Evolutionary conservation across 2,888 invertebrate species (phyloP).

Genomic region (Bimastos eiseni): DNA sequence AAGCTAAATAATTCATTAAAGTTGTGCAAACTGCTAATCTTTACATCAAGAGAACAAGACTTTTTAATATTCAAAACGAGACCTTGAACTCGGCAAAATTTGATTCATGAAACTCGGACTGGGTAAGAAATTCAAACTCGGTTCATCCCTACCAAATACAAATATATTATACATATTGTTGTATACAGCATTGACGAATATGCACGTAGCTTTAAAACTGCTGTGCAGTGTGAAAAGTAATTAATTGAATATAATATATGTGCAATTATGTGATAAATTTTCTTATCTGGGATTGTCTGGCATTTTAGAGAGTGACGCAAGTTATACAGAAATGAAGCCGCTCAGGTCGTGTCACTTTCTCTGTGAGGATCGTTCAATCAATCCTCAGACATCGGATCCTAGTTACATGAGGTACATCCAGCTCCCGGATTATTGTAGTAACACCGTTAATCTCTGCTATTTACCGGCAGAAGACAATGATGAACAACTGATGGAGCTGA

Average conservation of each 20-base stretch:
- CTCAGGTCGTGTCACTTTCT: constrained; percentile 21
- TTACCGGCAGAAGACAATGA: background rate
- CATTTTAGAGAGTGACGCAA: background rate
- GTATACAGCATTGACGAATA: background rate
- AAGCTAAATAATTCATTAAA: no score
- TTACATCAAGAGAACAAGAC: no score
- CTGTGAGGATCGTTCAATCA: constrained; percentile 10
- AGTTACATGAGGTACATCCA: background rate
- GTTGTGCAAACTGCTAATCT: no score
- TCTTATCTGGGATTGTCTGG: background rate
- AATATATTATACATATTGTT: background rate
- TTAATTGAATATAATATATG: background rate
- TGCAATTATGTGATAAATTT: background rate
- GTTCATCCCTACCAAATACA: no score
- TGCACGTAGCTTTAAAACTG: background rate
- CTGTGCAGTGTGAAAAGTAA: background rate
- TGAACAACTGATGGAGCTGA: background rate
- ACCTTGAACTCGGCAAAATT: no score
- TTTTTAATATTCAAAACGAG: no score
- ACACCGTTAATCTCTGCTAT: constrained; percentile 4
- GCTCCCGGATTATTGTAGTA: background rate
- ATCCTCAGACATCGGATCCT: background rate
- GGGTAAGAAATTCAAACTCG: no score
- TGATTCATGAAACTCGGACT: no score
- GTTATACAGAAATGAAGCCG: background rate